A percentile compares a stretch with the other conserved stretches of the same genome.
phyloP scores from a whole-genome alignment of 1,140 invertebrate species.

The Macrostomum lignano region DNA sequence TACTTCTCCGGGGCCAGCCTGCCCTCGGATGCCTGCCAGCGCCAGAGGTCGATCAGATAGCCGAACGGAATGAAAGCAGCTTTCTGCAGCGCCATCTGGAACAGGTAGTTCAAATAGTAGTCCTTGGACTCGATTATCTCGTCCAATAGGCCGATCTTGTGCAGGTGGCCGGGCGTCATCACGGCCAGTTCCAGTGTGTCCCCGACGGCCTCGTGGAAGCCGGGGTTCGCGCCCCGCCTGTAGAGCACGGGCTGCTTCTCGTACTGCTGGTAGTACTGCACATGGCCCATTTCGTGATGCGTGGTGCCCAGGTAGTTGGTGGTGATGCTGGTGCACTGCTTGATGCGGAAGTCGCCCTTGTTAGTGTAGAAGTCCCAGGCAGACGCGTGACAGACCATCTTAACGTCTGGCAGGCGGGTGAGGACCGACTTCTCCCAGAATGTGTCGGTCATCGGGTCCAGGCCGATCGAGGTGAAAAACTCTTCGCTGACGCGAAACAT shows the following conservation, averaged over 20 bases:
- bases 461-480: conserved; percentile 55
- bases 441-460: conserved; percentile 42
- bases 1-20: background rate
- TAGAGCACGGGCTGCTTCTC: conserved; percentile 36
- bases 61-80: conserved; percentile 54
- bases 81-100: conserved; percentile 45
- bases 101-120: conserved; percentile 48
- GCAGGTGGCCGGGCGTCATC: conserved; percentile 48
- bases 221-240: conserved; percentile 41
- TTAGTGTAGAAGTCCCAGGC: conserved; percentile 84
- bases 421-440: conserved; percentile 34
- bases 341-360: conserved; percentile 37
- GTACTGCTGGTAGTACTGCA: conserved; percentile 46
- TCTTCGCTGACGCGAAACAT: conserved; percentile 44
- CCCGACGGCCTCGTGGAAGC: conserved; percentile 68
- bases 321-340: conserved; percentile 22
- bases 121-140: conserved; percentile 33
- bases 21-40: conserved; percentile 45
- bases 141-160: conserved; percentile 45
- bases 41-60: conserved; percentile 47
- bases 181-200: conserved; percentile 58
- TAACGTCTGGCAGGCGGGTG: conserved; percentile 33
- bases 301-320: conserved; percentile 38
- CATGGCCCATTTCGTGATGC: conserved; percentile 50
- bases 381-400: conserved; percentile 55